Percentiles rank a stretch among this genome's conserved stretches.
phyloP scores from a whole-genome alignment of 2,888 invertebrate genomes.

The Brenthis ino region DNA sequence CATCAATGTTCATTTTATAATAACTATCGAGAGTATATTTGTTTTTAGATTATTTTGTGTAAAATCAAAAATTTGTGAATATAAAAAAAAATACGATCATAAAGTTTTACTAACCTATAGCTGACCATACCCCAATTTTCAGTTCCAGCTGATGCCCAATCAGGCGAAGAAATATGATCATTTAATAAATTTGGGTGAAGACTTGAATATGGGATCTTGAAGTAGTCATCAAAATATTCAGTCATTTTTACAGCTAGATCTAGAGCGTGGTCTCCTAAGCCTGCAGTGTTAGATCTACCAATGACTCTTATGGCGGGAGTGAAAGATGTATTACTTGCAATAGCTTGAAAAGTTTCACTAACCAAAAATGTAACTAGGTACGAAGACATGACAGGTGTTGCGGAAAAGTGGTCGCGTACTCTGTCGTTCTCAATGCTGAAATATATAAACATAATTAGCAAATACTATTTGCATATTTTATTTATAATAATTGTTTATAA shows the following conservation, averaged over 20 bases:
- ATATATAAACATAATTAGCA: constrained; percentile 20
- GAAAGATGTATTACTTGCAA: constrained; percentile 61
- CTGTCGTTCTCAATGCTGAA: constrained; percentile 52
- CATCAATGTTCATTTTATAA: no score
- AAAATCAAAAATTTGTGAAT: not conserved
- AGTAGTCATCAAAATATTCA: constrained; percentile 63
- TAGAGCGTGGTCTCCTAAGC: constrained; percentile 60
- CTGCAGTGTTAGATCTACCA: constrained; percentile 67
- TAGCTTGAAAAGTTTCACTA: constrained; percentile 68
- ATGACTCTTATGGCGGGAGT: constrained; percentile 69
- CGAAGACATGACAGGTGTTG: constrained; percentile 88
- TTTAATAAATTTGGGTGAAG: constrained; percentile 65
- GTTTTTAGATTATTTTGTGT: no score
- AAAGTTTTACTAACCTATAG: constrained; percentile 59
- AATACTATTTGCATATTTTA: no score
- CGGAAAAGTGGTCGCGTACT: constrained; percentile 63
- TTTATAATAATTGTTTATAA: no score
- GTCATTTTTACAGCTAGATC: constrained; percentile 67
- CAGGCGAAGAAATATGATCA: constrained; percentile 73
- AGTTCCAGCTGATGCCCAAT: constrained; percentile 77
- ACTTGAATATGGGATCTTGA: constrained; percentile 61
- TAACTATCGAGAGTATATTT: no score
- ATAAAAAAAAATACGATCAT: not conserved
- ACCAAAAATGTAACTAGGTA: constrained; percentile 93
- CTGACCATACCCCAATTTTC: constrained; percentile 80